These are phyloP conservation scores for Aviceda subcristata DNA, from an alignment of 2,113 vertebrate genomes.

Conservation along the genomic window DNA sequence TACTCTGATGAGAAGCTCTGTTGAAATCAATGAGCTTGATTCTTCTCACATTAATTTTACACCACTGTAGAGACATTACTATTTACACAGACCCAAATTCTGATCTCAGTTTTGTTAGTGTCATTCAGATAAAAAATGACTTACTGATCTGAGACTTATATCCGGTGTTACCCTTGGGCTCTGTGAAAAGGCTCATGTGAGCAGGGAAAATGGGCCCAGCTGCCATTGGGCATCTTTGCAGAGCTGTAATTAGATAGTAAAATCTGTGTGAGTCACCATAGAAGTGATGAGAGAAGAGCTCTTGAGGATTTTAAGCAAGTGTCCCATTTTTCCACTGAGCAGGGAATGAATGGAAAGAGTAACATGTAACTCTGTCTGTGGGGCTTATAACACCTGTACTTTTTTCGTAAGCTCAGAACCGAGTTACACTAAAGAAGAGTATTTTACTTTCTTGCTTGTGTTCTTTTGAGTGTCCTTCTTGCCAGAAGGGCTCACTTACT, in stretches of 20 bases:
- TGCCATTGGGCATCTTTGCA: not conserved
- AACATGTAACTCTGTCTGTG: not conserved
- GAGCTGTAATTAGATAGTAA: not conserved
- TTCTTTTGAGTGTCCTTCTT: not conserved
- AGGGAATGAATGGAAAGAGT: not conserved
- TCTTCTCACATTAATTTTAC: not conserved
- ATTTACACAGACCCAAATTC: not conserved
- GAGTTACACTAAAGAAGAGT: not conserved
- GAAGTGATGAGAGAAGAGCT: not conserved
- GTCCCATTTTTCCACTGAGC: not conserved
- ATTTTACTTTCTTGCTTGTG: not conserved
- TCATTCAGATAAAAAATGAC: not conserved
- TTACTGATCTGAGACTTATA: not conserved
- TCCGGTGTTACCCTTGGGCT: rapidly evolving
- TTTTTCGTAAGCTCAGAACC: not conserved
- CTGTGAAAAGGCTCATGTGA: not conserved
- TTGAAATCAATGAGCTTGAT: slow-evolving; percentile 1
- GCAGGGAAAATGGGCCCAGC: not conserved
- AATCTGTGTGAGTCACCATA: not conserved
- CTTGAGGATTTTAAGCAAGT: not conserved
- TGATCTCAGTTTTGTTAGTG: not conserved
- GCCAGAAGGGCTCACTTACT: not conserved
- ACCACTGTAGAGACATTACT: not conserved
- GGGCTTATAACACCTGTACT: not conserved
- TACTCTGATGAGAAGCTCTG: not conserved